phyloP scores from a whole-genome alignment of 2,888 invertebrate genomes.

The Malachius bipustulatus region DNA sequence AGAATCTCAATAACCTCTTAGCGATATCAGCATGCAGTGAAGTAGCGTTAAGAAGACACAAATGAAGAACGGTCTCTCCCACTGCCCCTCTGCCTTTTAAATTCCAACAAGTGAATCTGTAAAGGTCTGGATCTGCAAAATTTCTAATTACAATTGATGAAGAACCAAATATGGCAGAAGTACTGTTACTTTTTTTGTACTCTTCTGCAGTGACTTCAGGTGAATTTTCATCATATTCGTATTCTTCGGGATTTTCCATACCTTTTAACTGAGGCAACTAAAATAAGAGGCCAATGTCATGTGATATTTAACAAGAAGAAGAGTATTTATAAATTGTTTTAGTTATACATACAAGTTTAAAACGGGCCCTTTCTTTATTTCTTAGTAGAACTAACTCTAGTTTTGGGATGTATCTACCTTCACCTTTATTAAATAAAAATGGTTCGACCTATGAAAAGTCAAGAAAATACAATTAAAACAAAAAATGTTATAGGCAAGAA shows the following conservation, averaged over 20 bases:
- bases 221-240: constrained; percentile 69
- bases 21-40: constrained; percentile 87
- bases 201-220: constrained; percentile 45
- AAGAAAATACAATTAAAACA: too few species aligned
- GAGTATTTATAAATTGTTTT: not conserved
- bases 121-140: constrained; percentile 50
- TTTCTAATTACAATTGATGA: too few species aligned
- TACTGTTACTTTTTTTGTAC: constrained; percentile 34
- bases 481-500: too few species aligned
- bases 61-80: constrained; percentile 88
- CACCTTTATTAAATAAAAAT: constrained; percentile 87
- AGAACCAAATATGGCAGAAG: too few species aligned
- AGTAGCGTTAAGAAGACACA: constrained; percentile 85
- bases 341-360: constrained; percentile 52
- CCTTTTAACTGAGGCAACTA: constrained; percentile 62
- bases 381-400: constrained; percentile 76
- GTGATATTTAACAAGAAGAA: constrained; percentile 4
- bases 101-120: constrained; percentile 85
- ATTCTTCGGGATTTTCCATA: constrained; percentile 77
- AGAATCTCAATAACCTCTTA: constrained; percentile 79
- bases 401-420: constrained; percentile 82
- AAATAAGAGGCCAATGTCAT: constrained; percentile 14
- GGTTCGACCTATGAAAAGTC: constrained; percentile 80
- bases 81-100: constrained; percentile 86
- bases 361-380: constrained; percentile 72